A percentile compares a stretch with the other conserved stretches of the same genome.
Conservation (phyloP, 2,888 invertebrate genomes). For the Philereme vetulata region DNA sequence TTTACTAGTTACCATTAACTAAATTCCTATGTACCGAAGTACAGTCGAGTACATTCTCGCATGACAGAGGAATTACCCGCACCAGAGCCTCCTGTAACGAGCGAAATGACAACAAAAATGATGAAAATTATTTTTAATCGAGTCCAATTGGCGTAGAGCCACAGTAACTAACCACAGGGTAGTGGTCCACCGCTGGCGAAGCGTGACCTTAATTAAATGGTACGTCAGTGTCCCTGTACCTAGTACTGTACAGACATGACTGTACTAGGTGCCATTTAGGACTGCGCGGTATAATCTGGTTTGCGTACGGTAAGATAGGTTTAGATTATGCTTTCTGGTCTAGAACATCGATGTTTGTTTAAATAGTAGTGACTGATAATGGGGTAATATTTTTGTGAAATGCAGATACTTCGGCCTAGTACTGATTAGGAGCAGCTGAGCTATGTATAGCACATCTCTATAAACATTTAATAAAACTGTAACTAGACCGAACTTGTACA, state of each 20-base stretch:
- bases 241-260: not conserved
- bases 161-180: slow-evolving; percentile 53
- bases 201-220: slow-evolving; percentile 78
- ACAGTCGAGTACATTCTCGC: slow-evolving; percentile 34
- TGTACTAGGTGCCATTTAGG: slow-evolving; percentile 15
- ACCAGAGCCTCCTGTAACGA: slow-evolving; percentile 65
- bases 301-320: slow-evolving; percentile 8
- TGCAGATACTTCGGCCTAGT: no score
- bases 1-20: not conserved
- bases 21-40: slow-evolving; percentile 7
- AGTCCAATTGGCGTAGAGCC: slow-evolving; percentile 71
- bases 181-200: slow-evolving; percentile 62
- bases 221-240: slow-evolving; percentile 46
- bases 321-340: slow-evolving; percentile 9
- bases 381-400: no score
- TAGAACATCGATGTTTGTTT: not conserved
- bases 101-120: slow-evolving; percentile 81
- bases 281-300: slow-evolving; percentile 14
- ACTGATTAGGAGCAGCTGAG: no score
- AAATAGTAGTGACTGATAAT: no score
- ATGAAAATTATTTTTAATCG: slow-evolving; percentile 83
- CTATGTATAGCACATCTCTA: no score
- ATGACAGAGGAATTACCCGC: slow-evolving; percentile 72
- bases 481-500: no score
- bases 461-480: no score